Evolutionary conservation across 2,113 vertebrate genomes (phyloP).

Genomic region (Choloepus hoffmanni): DNA sequence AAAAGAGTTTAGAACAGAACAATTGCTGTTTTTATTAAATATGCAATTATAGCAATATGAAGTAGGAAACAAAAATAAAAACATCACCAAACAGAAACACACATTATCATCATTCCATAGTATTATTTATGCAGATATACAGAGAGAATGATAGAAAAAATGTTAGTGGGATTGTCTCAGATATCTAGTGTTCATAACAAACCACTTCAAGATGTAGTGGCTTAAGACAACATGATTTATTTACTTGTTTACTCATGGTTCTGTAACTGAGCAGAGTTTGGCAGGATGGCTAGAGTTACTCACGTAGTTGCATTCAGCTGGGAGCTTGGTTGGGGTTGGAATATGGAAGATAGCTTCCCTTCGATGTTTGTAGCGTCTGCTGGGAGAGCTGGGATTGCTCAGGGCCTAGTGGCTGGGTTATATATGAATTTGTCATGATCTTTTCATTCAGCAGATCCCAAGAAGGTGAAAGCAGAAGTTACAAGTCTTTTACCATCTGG

Average conservation of each 20-base stretch:
- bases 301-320: neutral
- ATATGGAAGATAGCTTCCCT: neutral
- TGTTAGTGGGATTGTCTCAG: neutral
- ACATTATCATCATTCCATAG: neutral
- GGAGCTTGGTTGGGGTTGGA: neutral
- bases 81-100: neutral
- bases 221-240: neutral
- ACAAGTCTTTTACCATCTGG: neutral
- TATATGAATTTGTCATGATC: neutral
- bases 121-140: neutral
- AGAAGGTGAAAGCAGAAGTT: neutral
- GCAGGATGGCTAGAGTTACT: neutral
- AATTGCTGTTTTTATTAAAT: neutral
- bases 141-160: neutral
- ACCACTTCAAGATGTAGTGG: neutral
- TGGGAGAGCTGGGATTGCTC: neutral
- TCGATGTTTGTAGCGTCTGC: neutral
- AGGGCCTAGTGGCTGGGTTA: neutral
- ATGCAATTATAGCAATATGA: neutral
- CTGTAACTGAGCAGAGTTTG: neutral
- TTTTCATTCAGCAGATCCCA: neutral
- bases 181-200: neutral
- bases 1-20: conserved; percentile 3
- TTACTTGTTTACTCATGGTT: neutral
- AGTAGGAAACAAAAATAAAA: neutral